Evolutionary conservation across 2,113 vertebrate genomes (phyloP).

Genomic region (Empidonax traillii): DNA sequence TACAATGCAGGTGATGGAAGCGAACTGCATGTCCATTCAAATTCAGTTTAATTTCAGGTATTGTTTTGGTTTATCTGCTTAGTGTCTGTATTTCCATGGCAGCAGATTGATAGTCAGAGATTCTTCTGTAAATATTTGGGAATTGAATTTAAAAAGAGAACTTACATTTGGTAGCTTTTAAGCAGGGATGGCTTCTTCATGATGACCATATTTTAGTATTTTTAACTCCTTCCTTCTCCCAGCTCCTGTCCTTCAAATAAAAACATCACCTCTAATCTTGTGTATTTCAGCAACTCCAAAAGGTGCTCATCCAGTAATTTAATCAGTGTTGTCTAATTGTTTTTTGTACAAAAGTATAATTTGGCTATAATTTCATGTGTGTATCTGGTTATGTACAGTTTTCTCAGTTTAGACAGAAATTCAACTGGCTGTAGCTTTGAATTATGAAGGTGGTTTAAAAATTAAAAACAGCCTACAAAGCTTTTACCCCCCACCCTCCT

Average conservation of each 20-base stretch:
- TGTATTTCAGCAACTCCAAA: conserved; percentile 18
- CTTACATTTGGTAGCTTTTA: neutral
- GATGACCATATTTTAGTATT: neutral
- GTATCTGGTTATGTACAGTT: neutral
- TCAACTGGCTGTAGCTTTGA: neutral
- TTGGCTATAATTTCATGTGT: neutral
- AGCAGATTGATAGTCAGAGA: neutral
- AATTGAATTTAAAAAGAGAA: conserved; percentile 33
- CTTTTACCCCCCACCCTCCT: neutral
- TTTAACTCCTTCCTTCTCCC: conserved; percentile 12
- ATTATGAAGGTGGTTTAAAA: neutral
- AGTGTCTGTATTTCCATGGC: conserved; percentile 25
- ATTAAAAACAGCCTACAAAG: neutral
- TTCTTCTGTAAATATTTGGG: conserved; percentile 27
- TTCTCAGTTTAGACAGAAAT: neutral
- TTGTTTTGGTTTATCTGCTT: conserved; percentile 32
- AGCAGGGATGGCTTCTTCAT: conserved; percentile 8
- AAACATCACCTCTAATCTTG: neutral
- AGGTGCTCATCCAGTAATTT: conserved; percentile 4
- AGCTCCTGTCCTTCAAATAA: neutral
- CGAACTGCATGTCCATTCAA: conserved; percentile 29
- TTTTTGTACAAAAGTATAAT: neutral
- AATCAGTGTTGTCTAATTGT: neutral
- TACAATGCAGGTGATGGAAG: conserved; percentile 45
- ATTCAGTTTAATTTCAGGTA: neutral